Conservation (phyloP, 2,888 invertebrate species). For the Heliconius aoede region DNA sequence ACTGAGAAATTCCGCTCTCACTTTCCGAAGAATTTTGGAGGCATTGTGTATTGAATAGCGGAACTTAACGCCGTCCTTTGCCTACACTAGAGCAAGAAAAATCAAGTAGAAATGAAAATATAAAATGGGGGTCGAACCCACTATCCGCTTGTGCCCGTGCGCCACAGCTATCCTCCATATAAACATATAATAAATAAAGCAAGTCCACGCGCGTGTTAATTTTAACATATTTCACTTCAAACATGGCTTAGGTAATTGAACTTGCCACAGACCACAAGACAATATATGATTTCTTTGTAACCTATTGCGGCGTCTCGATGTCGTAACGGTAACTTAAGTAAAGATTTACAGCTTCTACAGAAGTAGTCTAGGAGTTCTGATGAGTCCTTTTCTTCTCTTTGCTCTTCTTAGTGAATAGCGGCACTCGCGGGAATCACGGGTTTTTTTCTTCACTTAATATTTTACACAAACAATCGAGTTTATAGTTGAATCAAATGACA, state of each 20-base stretch:
- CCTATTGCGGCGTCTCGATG: slow-evolving; percentile 16
- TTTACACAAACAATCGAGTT: slow-evolving; percentile 2
- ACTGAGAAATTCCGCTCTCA: too few species aligned
- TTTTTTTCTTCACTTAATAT: slow-evolving; percentile 33
- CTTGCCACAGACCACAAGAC: slow-evolving; percentile 6
- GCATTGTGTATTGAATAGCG: too few species aligned
- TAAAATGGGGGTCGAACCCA: too few species aligned
- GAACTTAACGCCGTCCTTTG: too few species aligned
- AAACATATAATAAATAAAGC: background rate
- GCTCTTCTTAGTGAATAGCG: slow-evolving; percentile 53
- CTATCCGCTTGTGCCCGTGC: too few species aligned
- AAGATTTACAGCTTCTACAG: slow-evolving; percentile 25
- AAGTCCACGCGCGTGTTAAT: background rate
- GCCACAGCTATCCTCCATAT: too few species aligned
- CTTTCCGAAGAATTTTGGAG: too few species aligned
- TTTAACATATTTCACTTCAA: background rate
- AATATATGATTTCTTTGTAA: slow-evolving; percentile 19
- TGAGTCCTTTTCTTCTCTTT: slow-evolving; percentile 21
- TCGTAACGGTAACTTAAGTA: slow-evolving; percentile 16
- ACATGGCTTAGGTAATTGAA: slow-evolving; percentile 12
- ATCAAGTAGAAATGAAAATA: too few species aligned
- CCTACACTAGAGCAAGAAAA: too few species aligned
- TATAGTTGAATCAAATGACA: background rate
- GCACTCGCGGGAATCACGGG: slow-evolving; percentile 57
- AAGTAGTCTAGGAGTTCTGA: background rate